phyloP scores from a whole-genome alignment of 1,140 invertebrate species.

The Lerema accius region DNA sequence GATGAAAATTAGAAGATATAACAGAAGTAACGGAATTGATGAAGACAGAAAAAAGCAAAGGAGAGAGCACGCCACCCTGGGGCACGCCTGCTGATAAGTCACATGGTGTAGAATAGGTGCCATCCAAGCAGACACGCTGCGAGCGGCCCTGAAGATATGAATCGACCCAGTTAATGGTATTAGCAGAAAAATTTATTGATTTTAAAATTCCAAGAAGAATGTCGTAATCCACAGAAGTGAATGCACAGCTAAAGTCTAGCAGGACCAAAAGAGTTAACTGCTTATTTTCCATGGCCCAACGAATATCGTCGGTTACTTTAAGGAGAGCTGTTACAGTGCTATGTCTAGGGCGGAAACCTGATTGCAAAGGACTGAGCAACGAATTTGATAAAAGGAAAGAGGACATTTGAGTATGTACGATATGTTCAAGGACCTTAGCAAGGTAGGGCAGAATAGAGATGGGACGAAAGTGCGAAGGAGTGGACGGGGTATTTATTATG shows the following conservation, averaged over 20 bases:
- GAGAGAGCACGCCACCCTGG: no score
- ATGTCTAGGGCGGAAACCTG: not conserved
- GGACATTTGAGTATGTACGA: not conserved
- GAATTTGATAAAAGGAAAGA: not conserved
- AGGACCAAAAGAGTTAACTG: not conserved
- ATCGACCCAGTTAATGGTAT: not conserved
- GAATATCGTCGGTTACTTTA: not conserved
- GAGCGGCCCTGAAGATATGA: constrained; percentile 1
- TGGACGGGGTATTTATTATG: not conserved
- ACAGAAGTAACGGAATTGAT: not conserved
- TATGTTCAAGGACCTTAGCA: not conserved
- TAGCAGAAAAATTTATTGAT: not conserved
- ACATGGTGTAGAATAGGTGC: not conserved
- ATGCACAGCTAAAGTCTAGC: no score
- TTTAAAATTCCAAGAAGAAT: not conserved
- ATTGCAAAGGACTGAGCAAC: not conserved
- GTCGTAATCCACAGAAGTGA: not conserved
- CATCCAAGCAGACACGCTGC: not conserved
- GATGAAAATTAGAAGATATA: not conserved
- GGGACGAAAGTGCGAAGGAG: not conserved
- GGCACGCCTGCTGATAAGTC: not conserved
- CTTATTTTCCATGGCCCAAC: not conserved
- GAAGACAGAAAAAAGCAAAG: no score
- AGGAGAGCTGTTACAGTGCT: not conserved
- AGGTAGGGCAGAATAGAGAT: not conserved